Evolutionary conservation across 1,140 invertebrate species (phyloP).

Genomic region (Physella acuta): DNA sequence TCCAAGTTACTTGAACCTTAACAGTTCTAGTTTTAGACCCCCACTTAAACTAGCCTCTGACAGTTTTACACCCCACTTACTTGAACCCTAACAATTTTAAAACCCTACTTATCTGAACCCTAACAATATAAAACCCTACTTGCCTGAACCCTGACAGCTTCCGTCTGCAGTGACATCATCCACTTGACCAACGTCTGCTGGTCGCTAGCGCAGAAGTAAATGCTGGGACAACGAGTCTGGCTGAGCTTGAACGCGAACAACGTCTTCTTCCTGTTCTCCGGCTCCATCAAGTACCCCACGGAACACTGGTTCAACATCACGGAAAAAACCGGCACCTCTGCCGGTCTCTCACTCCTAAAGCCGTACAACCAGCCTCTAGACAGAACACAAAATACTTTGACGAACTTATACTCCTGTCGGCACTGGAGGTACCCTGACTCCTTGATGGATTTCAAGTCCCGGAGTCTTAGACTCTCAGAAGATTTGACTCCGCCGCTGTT

Average conservation of each 20-base stretch:
- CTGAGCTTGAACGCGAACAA: conserved; percentile 43
- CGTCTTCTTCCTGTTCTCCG: conserved; percentile 34
- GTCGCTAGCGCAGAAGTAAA: conserved; percentile 39
- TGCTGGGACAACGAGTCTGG: conserved; percentile 38
- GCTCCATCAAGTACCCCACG: conserved; percentile 34
- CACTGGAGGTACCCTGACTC: conserved; percentile 39
- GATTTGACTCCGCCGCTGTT: too few species aligned
- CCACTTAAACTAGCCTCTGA: too few species aligned
- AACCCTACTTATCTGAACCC: too few species aligned
- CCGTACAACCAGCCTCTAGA: conserved; percentile 44
- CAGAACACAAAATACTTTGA: conserved; percentile 43
- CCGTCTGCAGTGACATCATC: conserved; percentile 43
- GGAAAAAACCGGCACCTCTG: conserved; percentile 33
- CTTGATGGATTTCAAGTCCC: too few species aligned
- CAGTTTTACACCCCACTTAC: too few species aligned
- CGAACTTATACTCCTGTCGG: conserved; percentile 37
- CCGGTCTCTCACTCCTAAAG: conserved; percentile 37
- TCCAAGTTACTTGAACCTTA: too few species aligned
- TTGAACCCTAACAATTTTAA: too few species aligned
- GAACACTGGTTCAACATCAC: conserved; percentile 36
- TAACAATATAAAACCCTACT: too few species aligned
- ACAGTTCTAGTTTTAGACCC: too few species aligned
- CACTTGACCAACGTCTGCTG: conserved; percentile 38
- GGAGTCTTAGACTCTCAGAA: too few species aligned
- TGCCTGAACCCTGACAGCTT: conserved; percentile 36